Conservation (phyloP, 2,113 vertebrate genomes). For the Mus pahari region DNA sequence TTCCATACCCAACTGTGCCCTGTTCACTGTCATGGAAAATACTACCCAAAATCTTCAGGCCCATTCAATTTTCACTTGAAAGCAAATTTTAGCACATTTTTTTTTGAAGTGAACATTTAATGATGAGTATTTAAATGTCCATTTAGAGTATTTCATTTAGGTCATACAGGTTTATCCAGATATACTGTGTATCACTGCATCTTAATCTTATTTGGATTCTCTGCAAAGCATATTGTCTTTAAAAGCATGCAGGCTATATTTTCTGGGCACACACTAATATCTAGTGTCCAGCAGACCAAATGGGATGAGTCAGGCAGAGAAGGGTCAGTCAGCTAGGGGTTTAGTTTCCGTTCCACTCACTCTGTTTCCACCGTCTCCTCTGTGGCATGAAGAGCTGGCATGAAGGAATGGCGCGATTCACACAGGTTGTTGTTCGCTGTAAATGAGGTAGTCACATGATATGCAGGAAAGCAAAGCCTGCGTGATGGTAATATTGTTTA, state of each 20-base stretch:
- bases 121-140: background rate
- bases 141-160: too few relatives aligned
- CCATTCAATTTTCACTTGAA: background rate
- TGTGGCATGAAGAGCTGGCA: fast-evolving
- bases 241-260: background rate
- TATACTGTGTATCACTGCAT: background rate
- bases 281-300: fast-evolving
- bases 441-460: background rate
- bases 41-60: background rate
- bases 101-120: background rate
- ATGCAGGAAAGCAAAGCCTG: background rate
- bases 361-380: background rate
- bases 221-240: background rate
- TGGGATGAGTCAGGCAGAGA: fast-evolving
- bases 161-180: background rate
- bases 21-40: background rate
- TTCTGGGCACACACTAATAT: background rate
- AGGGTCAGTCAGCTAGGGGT: background rate
- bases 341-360: background rate
- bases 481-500: background rate
- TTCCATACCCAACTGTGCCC: background rate
- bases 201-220: background rate
- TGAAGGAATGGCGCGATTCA: too few relatives aligned
- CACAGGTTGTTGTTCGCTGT: background rate
- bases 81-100: background rate